Percentiles rank a stretch among this genome's conserved stretches.
phyloP scores from a whole-genome alignment of 2,888 invertebrate genomes.

The Scaptomyza polygonia region DNA sequence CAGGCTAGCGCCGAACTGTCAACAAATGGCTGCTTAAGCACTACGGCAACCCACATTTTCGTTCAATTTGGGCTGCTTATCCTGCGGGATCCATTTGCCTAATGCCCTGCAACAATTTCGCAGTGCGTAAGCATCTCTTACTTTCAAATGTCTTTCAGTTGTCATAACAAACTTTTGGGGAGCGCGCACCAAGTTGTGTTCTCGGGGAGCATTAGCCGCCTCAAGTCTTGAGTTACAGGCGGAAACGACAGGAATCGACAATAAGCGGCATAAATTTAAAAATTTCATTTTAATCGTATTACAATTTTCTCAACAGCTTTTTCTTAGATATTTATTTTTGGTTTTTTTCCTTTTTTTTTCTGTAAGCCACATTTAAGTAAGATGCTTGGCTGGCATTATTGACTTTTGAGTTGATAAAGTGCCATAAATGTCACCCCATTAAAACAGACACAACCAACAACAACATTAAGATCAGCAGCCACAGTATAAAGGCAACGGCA shows the following conservation, averaged over 20 bases:
- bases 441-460: constrained; percentile 48
- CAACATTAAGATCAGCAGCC: constrained; percentile 16
- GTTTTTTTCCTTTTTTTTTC: constrained; percentile 8
- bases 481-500: constrained; percentile 35
- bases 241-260: constrained; percentile 64
- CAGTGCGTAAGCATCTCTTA: constrained; percentile 25
- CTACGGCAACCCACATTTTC: constrained; percentile 21
- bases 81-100: constrained; percentile 77
- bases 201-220: constrained; percentile 57
- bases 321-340: constrained; percentile 4
- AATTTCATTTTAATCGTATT: constrained; percentile 79
- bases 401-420: constrained; percentile 81
- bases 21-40: constrained; percentile 58
- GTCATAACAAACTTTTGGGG: constrained; percentile 69
- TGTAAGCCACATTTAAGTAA: constrained; percentile 70
- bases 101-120: constrained; percentile 68
- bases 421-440: constrained; percentile 82
- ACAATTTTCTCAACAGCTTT: constrained; percentile 66
- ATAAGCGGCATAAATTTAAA: constrained; percentile 78
- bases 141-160: constrained; percentile 75
- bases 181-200: not conserved
- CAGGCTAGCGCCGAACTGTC: constrained; percentile 61
- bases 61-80: constrained; percentile 42
- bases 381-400: constrained; percentile 72
- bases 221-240: constrained; percentile 56